These are phyloP conservation scores for Pholis gunnellus DNA, from an alignment of 2,113 vertebrate species.

Conservation along the genomic window DNA sequence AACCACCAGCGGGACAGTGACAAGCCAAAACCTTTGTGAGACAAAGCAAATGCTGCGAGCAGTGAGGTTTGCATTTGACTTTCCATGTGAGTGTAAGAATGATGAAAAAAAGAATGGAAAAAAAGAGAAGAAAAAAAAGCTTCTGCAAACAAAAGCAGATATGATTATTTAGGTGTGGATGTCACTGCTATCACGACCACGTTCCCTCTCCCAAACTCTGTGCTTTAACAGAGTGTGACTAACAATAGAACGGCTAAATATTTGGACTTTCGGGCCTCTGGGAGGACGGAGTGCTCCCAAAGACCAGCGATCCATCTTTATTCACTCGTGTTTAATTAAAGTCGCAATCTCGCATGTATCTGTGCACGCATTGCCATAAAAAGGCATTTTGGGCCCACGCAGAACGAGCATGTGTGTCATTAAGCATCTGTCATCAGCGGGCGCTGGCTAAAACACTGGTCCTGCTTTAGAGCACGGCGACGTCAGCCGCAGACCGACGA, in stretches of 20 bases:
- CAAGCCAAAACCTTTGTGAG: constrained; percentile 47
- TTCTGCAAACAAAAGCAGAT: constrained; percentile 40
- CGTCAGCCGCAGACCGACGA: constrained; percentile 12
- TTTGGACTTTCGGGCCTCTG: constrained; percentile 65
- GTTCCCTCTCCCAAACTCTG: constrained; percentile 49
- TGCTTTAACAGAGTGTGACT: constrained; percentile 35
- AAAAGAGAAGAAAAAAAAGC: neutral
- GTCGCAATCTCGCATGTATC: constrained; percentile 19
- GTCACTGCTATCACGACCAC: constrained; percentile 28
- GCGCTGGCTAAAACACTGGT: constrained; percentile 54
- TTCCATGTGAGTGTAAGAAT: constrained; percentile 4
- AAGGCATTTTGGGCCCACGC: constrained; percentile 49
- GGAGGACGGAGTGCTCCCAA: constrained; percentile 37
- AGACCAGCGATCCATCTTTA: constrained; percentile 46
- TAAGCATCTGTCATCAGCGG: constrained; percentile 60
- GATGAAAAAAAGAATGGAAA: neutral
- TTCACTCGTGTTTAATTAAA: constrained; percentile 67
- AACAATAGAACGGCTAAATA: constrained; percentile 78
- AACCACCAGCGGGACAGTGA: constrained; percentile 28
- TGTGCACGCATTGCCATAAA: constrained; percentile 50
- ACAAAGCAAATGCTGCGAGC: constrained; percentile 11
- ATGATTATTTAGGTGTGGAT: neutral
- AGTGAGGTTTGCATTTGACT: constrained; percentile 14
- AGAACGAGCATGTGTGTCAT: constrained; percentile 42
- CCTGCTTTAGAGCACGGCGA: constrained; percentile 33